Evolutionary conservation across 2,797 vertebrate species (phyloP), one percentile per base, ranked within the genome.

Genomic region (Sylvilagus floridanus): DNA sequence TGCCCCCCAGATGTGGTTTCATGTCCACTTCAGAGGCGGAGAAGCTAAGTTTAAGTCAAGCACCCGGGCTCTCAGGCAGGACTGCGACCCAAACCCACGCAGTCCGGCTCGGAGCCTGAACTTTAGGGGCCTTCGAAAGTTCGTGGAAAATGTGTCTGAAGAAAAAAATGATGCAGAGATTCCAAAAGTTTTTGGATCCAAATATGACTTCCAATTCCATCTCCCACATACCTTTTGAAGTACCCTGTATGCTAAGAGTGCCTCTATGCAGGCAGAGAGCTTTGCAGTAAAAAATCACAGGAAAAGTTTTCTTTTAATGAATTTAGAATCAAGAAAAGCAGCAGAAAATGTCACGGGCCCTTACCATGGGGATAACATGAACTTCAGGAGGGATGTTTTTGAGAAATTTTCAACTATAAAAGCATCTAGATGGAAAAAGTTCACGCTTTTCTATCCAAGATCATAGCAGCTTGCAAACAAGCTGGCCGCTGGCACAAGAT

Each of bases 391-490:
- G 37, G 47, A 47, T 28, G 3, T 50, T 57, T 89, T 71, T 62
- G 57, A 21, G 83, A 79, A 76, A 26, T 7, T 85, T 73, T 66
- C 52, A 52, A 73, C 62, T 85, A 91, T 3, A 42, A 96, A 92
- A 77, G 16, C 22, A 94, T 19, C 78, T 87, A 66, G 90, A 94
- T 84, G 65, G 35, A 86, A 86, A 97, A 94, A 82, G 66, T 75
- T 94, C 91, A 32, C 7, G 16, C 7, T 0, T 37, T 37, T 86
- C 63, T 88, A 90, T 78, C 84, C 96, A 97, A 97, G 97, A 97
- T 93, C 96, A 97, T 11, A 75, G 4, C 97, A 97, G 92, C 95
- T 96, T 92, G 94, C 97, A 97, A 96, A 95, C 50, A 94, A 3
- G 1, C 21, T 63, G 68, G 94, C 82, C 0, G 6, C 0, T 93